These are phyloP conservation scores for Tribolium castaneum DNA, from an alignment of 1,140 invertebrate genomes.

Conservation along the genomic window DNA sequence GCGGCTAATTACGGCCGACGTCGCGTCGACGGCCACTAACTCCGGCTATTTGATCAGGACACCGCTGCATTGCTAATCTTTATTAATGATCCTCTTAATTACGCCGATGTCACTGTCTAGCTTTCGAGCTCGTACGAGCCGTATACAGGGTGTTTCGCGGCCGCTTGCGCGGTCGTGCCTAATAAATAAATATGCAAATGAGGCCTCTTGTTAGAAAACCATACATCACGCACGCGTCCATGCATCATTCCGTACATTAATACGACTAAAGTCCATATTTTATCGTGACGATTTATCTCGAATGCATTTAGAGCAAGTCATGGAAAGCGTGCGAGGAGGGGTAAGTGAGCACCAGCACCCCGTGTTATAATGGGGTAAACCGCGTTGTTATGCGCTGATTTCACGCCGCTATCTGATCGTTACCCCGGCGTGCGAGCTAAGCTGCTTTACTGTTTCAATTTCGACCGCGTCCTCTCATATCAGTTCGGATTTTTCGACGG, in stretches of 20 bases:
- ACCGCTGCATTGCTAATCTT: constrained; percentile 55
- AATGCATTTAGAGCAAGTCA: constrained; percentile 60
- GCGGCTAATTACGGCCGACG: constrained; percentile 39
- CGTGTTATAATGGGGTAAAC: constrained; percentile 63
- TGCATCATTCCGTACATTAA: constrained; percentile 58
- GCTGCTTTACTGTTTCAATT: constrained; percentile 59
- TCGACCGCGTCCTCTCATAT: constrained; percentile 42
- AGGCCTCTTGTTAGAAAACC: constrained; percentile 57
- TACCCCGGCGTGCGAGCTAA: constrained; percentile 53
- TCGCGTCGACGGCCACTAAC: constrained; percentile 38
- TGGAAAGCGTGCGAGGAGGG: constrained; percentile 49
- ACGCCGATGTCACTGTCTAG: constrained; percentile 55
- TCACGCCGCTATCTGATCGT: constrained; percentile 62
- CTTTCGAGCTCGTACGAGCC: constrained; percentile 44
- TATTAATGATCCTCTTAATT: constrained; percentile 59
- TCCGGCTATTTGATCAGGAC: constrained; percentile 44
- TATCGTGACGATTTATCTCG: constrained; percentile 63
- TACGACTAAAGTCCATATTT: constrained; percentile 62
- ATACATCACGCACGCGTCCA: constrained; percentile 58
- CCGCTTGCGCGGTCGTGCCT: not conserved
- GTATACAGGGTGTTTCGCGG: not conserved
- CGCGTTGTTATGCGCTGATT: constrained; percentile 64
- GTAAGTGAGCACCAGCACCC: constrained; percentile 48
- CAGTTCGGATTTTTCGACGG: constrained; percentile 20
- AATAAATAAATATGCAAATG: constrained; percentile 48